phyloP scores from a whole-genome alignment of 2,113 vertebrate species.

The Mesembrinibis cayennensis region DNA sequence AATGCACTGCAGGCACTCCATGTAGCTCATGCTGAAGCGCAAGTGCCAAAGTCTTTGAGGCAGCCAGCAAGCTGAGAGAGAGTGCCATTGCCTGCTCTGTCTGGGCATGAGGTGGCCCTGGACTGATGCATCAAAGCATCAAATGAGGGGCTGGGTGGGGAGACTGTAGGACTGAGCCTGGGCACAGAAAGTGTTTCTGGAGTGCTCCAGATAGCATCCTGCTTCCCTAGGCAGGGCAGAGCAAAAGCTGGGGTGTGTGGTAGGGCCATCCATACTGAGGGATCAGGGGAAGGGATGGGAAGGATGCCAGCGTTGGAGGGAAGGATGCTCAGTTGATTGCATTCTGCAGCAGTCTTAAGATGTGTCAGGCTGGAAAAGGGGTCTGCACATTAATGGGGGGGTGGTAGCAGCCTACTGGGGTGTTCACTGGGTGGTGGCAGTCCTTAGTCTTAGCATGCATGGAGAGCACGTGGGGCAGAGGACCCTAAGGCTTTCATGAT shows the following conservation, averaged over 20 bases:
- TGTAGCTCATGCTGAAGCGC: neutral
- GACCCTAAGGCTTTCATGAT: neutral
- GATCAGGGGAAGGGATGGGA: neutral
- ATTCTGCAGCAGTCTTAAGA: neutral
- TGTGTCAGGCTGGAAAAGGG: neutral
- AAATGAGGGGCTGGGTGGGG: neutral
- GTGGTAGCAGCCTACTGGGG: neutral
- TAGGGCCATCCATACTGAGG: neutral
- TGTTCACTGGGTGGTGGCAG: neutral
- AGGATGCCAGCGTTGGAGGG: neutral
- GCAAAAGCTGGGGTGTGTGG: neutral
- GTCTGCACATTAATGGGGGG: accelerated
- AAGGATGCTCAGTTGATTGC: neutral
- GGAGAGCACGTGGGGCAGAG: neutral
- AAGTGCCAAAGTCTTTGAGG: accelerated
- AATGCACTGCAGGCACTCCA: accelerated
- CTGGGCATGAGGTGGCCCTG: neutral
- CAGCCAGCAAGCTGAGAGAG: neutral
- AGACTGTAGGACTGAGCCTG: neutral
- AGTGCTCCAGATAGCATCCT: neutral
- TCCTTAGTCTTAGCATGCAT: neutral
- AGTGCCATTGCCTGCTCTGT: neutral
- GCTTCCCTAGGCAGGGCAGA: neutral
- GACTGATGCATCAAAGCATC: too few relatives aligned
- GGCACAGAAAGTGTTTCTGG: neutral